Evolutionary conservation across 1,140 invertebrate species (phyloP), one percentile per base, ranked within the genome.

Genomic region (Penaeus chinensis): DNA sequence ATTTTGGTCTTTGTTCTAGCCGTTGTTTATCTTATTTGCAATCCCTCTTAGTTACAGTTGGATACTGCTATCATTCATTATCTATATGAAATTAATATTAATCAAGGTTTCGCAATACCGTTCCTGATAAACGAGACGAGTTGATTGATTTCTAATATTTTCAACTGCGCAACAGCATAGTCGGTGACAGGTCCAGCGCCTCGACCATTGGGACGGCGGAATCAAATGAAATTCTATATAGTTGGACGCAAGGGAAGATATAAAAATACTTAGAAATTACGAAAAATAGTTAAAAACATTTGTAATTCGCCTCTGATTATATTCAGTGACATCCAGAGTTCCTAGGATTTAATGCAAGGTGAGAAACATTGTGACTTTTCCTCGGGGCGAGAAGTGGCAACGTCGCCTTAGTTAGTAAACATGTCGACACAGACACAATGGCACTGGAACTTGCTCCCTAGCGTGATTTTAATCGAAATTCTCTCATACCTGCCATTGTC

Each of bases 391-490:
- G 89, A 84, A 85, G 87, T 89, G 79, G 89, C 69, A 90, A 82
- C 89, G 89, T 84, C 18, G 91, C 90, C 54, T 88, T 90, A 63
- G 61, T 91, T 61, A 91, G 88, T 63, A 91, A 90, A 79, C 84
- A 91, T 74, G 90, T 89, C 65, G 89, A 89, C 88, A 89, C 88
- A 89, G 84, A 85, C 88, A 89, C 89, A 88, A 90, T 89, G 91
- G 91, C 92, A 91, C 91, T 94, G 94, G 94, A 93, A 93, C 88
- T 93, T 92, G 90, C 91, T 95, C 89, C 94, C 94, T 87, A 94
- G 93, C 91, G 93, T 95, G 85, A 93, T 94, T 89, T 92, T 95
- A 89, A 93, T 94, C 65, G 94, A 95, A 91, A 93, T 95, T 89
- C 94, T 94, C 91, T 94, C 93, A 32, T 94, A 94, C 91, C 92